Percentiles rank a stretch among this genome's conserved stretches.
Conservation (phyloP, 2,888 invertebrate species). For the Euproctis similis region DNA sequence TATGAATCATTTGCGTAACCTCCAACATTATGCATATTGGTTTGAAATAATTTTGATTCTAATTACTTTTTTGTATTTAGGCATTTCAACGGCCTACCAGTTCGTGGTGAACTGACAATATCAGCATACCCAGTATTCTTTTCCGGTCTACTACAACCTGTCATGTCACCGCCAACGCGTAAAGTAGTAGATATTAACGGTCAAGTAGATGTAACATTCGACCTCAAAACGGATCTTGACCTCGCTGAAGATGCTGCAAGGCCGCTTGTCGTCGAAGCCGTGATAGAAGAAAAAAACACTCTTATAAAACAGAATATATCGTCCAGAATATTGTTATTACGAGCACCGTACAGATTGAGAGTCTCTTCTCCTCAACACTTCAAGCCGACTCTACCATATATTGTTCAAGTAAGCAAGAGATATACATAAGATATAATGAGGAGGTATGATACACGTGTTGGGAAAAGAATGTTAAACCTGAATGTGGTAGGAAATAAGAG, state of each 20-base stretch:
- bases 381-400: slow-evolving; percentile 90
- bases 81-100: slow-evolving; percentile 90
- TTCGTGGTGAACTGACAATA: slow-evolving; percentile 89
- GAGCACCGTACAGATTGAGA: slow-evolving; percentile 78
- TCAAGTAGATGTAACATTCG: slow-evolving; percentile 81
- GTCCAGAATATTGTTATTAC: slow-evolving; percentile 76
- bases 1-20: too few species aligned
- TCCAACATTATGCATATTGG: too few species aligned
- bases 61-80: slow-evolving; percentile 52
- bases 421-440: too few species aligned
- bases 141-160: slow-evolving; percentile 86
- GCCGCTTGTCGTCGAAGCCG: slow-evolving; percentile 89
- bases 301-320: slow-evolving; percentile 88
- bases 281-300: slow-evolving; percentile 92
- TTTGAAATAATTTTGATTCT: too few species aligned
- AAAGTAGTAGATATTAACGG: slow-evolving; percentile 82
- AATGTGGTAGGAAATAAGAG: too few species aligned
- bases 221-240: slow-evolving; percentile 83
- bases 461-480: too few species aligned
- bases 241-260: slow-evolving; percentile 86
- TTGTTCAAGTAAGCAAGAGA: slow-evolving; percentile 78
- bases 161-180: slow-evolving; percentile 82
- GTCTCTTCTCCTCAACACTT: slow-evolving; percentile 90
- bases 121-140: slow-evolving; percentile 89
- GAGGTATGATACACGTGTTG: too few species aligned